phyloP scores from a whole-genome alignment of 1,140 invertebrate species.

The Plectrocnemia conspersa region DNA sequence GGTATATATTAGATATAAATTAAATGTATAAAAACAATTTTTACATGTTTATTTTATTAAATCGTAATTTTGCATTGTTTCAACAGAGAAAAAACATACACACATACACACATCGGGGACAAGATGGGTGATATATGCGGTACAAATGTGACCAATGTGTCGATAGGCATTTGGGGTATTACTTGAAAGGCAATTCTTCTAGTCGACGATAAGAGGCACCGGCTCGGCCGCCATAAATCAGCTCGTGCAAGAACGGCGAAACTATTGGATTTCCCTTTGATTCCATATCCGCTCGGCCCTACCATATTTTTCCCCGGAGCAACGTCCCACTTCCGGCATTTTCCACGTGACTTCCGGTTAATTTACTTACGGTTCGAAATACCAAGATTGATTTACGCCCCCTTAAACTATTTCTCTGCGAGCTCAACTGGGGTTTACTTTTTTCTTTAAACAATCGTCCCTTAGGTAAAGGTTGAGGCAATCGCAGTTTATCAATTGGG shows the following conservation, averaged over 20 bases:
- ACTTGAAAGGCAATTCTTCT: not conserved
- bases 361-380: constrained; percentile 3
- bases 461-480: too few relatives aligned
- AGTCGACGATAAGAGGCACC: not conserved
- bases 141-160: not conserved
- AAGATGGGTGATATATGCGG: not conserved
- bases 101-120: too few relatives aligned
- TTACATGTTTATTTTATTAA: too few relatives aligned
- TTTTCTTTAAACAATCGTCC: too few relatives aligned
- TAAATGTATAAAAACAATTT: too few relatives aligned
- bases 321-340: not conserved
- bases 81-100: too few relatives aligned
- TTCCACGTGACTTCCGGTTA: constrained; percentile 9
- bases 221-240: not conserved
- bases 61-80: too few relatives aligned
- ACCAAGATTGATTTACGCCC: too few relatives aligned
- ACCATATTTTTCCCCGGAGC: constrained; percentile 4
- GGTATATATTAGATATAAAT: too few relatives aligned
- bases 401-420: too few relatives aligned
- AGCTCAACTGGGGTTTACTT: too few relatives aligned
- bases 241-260: not conserved
- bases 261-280: not conserved
- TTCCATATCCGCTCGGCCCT: not conserved
- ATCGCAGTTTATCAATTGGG: too few relatives aligned
- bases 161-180: not conserved